Conservation (phyloP, 2,113 vertebrate genomes). For the Channa maculata region DNA sequence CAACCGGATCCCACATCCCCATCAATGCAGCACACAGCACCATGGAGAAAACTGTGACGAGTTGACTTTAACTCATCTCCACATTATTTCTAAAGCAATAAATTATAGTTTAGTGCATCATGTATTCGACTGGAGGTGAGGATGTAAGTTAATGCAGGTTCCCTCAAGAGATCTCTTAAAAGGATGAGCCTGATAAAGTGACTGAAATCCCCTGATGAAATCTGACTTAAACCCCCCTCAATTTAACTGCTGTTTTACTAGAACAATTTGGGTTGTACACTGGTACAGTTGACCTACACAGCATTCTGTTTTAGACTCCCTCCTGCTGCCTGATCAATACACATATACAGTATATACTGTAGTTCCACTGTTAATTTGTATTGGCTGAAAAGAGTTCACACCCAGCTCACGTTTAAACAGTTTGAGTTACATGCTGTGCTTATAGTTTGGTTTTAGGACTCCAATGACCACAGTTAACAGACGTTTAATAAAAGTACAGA, state of each 20-base stretch:
- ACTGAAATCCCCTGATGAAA: conserved; percentile 46
- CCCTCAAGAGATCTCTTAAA: conserved; percentile 59
- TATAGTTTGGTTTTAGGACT: conserved; percentile 3
- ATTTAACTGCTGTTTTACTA: conserved; percentile 32
- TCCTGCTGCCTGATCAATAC: conserved; percentile 19
- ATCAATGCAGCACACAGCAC: conserved; percentile 51
- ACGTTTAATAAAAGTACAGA: conserved; percentile 9
- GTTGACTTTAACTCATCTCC: conserved; percentile 62
- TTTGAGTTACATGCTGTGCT: neutral
- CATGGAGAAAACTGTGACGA: conserved; percentile 34
- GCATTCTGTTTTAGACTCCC: neutral
- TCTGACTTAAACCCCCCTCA: conserved; percentile 45
- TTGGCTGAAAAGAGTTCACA: neutral
- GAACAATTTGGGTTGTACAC: neutral
- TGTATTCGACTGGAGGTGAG: conserved; percentile 54
- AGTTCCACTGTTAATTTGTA: conserved; percentile 1
- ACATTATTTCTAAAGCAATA: conserved; percentile 61
- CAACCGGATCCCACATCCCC: conserved; percentile 38
- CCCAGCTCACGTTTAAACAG: neutral
- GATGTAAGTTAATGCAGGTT: conserved; percentile 47
- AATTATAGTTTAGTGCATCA: conserved; percentile 51
- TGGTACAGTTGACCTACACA: neutral
- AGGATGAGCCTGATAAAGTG: conserved; percentile 51
- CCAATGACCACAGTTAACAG: neutral
- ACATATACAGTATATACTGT: neutral